Base-by-base conservation (phyloP, 2,797 vertebrate genomes). In the Centropyge bicolor region DNA sequence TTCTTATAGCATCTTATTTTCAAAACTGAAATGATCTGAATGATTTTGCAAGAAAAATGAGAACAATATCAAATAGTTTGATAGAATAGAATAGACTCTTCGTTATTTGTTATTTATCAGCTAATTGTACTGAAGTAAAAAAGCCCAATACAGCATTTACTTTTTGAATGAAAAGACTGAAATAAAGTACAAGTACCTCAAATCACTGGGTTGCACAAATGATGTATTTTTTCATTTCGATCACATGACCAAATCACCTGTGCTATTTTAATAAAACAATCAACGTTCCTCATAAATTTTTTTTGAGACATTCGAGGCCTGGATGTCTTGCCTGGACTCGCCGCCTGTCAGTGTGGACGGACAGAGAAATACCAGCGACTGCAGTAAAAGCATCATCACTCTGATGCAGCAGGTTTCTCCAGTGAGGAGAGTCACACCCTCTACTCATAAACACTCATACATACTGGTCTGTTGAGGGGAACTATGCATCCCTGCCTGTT, bases 271-370 rank as follows among this genome's bases (percentile, higher is more conserved):
- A 52, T 24, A 13, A 35, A 59, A 9, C 9, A 12, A 5, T 36
- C 24, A 27, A 7, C 40, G 17, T 46, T 75, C 41, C 14, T 54
- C 13, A 20, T 6, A 5, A 48, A 14, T 0, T 20, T 20, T 2
- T 60, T 16, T 40, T 0, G 8, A 45, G 10, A 24, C 3, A 17
- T 43, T n/a, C 73, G 17, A 65, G 27, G 40, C 2, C 3, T 8
- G 3, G 35, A 27, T 57, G 40, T 69, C 43, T 13, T 36, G 74
- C 11, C 66, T 57, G 36, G 43, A 79, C 72, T 55, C 68, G 75
- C 1, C 72, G 68, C 27, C 27, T 57, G 36, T 70, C 14, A 61
- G 56, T 20, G 35, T 46, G 49, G 22, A 38, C 3, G 7, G 43
- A 78, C 38, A 13, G 13, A 52, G 20, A 66, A 60, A 72, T 13